Evolutionary conservation across 92 coral and sea anemone species (phyloP).

Genomic region (Chrysogorgia sp.): DNA sequence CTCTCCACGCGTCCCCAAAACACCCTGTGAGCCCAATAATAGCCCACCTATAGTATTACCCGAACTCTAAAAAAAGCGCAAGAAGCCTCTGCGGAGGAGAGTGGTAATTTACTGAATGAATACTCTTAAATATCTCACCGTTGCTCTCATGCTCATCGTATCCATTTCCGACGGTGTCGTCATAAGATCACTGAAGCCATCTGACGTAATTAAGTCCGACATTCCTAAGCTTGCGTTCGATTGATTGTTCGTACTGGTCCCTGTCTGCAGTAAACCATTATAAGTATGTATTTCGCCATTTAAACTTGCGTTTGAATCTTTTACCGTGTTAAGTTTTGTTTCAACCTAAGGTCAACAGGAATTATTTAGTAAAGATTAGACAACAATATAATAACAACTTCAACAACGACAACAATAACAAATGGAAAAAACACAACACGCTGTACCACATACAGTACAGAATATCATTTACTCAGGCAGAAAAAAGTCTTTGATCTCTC

Average conservation of each 20-base stretch:
- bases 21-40: no score
- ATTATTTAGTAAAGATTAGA: no score
- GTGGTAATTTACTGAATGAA: no score
- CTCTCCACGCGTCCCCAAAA: no score
- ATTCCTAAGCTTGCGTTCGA: slow-evolving; percentile 72
- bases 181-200: slow-evolving; percentile 82
- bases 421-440: neutral
- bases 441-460: neutral
- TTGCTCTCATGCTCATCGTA: slow-evolving; percentile 98
- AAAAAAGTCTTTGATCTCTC: no score
- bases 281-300: slow-evolving; percentile 87
- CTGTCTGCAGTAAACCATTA: slow-evolving; percentile 88
- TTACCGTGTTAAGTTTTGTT: slow-evolving; percentile 80
- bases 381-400: neutral
- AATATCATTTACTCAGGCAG: neutral
- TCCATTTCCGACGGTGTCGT: slow-evolving; percentile 98
- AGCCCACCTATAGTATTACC: no score
- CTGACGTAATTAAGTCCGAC: slow-evolving; percentile 82
- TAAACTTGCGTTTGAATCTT: slow-evolving; percentile 85
- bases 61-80: no score
- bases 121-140: slow-evolving; percentile 63
- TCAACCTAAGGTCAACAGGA: slow-evolving; percentile 64
- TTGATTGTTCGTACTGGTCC: slow-evolving; percentile 54
- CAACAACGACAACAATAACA: neutral
- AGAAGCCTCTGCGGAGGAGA: no score